Evolutionary conservation across 2,888 invertebrate genomes (phyloP).

Genomic region (Lissocephala sabroskyi): DNA sequence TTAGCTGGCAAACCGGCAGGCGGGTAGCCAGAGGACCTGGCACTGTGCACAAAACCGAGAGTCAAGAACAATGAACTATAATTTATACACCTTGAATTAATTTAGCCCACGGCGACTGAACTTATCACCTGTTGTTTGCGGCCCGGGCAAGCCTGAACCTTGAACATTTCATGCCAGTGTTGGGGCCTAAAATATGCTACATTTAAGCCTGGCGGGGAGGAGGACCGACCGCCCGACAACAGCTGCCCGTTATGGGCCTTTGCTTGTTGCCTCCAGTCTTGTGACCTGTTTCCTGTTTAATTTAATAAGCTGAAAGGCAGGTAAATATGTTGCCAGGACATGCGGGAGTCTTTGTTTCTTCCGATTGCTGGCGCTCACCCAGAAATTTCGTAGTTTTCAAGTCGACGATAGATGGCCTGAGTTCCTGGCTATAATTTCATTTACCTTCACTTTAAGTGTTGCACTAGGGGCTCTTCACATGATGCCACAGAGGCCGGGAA

Average conservation of each 20-base stretch:
- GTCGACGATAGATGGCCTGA: too few relatives aligned
- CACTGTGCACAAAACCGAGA: background rate
- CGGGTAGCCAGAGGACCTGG: too few relatives aligned
- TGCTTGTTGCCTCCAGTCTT: background rate
- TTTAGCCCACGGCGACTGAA: conserved; percentile 35
- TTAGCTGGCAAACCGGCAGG: too few relatives aligned
- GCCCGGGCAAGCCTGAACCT: too few relatives aligned
- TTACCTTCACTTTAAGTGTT: conserved; percentile 10
- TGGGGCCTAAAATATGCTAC: conserved; percentile 50
- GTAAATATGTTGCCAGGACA: conserved; percentile 17
- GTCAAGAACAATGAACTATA: conserved; percentile 45
- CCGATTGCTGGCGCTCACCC: conserved; percentile 46
- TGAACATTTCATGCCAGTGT: conserved; percentile 29
- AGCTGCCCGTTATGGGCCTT: background rate
- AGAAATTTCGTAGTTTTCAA: too few relatives aligned
- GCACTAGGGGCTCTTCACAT: too few relatives aligned
- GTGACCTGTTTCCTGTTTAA: conserved; percentile 31
- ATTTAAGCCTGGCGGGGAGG: conserved; percentile 33
- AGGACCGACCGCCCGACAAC: background rate
- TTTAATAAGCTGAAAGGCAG: conserved; percentile 47
- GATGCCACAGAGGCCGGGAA: too few relatives aligned
- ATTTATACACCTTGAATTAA: conserved; percentile 54
- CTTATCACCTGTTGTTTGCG: conserved; percentile 44
- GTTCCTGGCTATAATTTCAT: conserved; percentile 45
- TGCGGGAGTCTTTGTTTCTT: conserved; percentile 45